phyloP scores from a whole-genome alignment of 92 coral and sea anemone genomes.

The Actinostola sp. region DNA sequence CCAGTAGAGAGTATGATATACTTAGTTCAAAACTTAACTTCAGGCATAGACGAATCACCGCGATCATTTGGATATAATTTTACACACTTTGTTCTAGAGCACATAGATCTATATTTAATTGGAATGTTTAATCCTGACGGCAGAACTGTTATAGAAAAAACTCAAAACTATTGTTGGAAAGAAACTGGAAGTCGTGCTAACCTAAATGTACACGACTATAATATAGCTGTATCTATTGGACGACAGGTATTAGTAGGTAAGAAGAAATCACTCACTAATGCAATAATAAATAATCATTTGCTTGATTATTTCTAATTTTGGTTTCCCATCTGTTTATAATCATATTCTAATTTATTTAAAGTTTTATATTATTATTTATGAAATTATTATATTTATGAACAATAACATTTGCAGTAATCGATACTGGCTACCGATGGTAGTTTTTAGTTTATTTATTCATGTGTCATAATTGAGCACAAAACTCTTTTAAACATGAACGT shows the following conservation, averaged over 20 bases:
- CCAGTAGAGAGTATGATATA: slow-evolving; percentile 83
- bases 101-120: slow-evolving; percentile 67
- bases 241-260: slow-evolving; percentile 39
- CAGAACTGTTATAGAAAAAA: slow-evolving; percentile 62
- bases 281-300: neutral
- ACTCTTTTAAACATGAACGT: no score
- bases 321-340: neutral
- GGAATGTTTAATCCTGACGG: slow-evolving; percentile 84
- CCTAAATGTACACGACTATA: slow-evolving; percentile 37
- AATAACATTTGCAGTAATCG: no score
- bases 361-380: no score
- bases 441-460: no score
- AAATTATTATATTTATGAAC: no score
- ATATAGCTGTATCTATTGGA: neutral
- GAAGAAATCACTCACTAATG: no score
- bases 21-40: slow-evolving; percentile 66
- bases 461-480: no score
- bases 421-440: no score
- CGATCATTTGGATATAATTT: slow-evolving; percentile 46
- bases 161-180: slow-evolving; percentile 73
- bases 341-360: neutral
- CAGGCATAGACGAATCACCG: slow-evolving; percentile 42
- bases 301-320: neutral
- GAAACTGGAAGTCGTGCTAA: slow-evolving; percentile 68
- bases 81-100: slow-evolving; percentile 61